Base-by-base conservation (phyloP, 2,888 invertebrate genomes). In the Drosophila flavopinicola region DNA sequence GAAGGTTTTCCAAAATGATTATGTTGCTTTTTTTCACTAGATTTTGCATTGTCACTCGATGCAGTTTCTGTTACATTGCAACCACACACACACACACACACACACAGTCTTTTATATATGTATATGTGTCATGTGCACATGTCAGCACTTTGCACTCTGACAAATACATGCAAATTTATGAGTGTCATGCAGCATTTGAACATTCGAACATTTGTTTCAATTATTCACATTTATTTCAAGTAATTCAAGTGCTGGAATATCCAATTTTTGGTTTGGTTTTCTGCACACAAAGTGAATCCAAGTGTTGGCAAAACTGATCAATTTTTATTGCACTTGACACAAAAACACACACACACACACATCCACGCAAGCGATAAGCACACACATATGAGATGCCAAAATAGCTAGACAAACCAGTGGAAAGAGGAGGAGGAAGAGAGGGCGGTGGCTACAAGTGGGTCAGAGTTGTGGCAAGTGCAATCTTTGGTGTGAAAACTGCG, bases 391-490 rank as follows among this genome's bases (percentile, higher is more conserved):
- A 73, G 66, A 59, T 51, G 76, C 73, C 76, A 53, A 78, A 78
- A 75, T 67, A 69, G 72, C 47, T 45, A 33, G 33, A n/a, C 32
- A 66, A 39, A 49, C 42, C 10, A 37, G 20, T 20, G 9, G 17
- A 17, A 1, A 1, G 7, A 32, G 15, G 15, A 7, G 15, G 17
- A 15, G 25, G 7, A 0, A 1, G 7, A 23, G 25, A 9, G n/a
- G 9, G 3, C 17, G 17, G 29, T 32, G 6, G 41, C n/a, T 25
- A 17, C 58, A 66, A 67, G 63, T 51, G 78, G 82, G 72, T 75
- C 73, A 70, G 33, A 60, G 54, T 49, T 49, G 69, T 54, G 73
- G 66, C 57, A 75, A 78, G 66, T 78, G 76, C 69, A 78, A 70
- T 70, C 76, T 42, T 65, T 64, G 73, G 60, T 67, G 63, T 51